Base-by-base conservation (phyloP, 2,797 vertebrate genomes). In the Enteromius paludinosus region DNA sequence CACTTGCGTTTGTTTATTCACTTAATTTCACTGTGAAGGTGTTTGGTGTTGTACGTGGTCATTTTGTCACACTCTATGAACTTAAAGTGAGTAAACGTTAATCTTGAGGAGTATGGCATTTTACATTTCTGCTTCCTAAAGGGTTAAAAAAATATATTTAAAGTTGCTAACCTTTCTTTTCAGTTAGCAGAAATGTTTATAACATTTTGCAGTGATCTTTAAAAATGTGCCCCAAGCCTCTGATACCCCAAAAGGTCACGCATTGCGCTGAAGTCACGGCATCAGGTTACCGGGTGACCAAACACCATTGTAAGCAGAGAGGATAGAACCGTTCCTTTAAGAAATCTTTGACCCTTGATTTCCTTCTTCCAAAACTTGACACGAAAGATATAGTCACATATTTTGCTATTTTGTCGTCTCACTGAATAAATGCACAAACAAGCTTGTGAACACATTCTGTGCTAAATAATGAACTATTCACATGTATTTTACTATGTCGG, bases 191-290 rank as follows among this genome's bases (percentile, higher is more conserved):
- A 88, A 84, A 90, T 91, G 88, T 43, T 62, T 80, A 70, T 64
- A 0, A 14, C 61, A 72, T 82, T 75, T 82, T 78, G 20, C 62
- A 59, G 47, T 18, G 52, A 49, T 49, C 78, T 74, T 77, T 80
- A 71, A 20, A 79, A 59, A 28, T 28, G 35, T 77, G 71, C 92
- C 87, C 87, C 85, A 86, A 92, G 90, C 90, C 80, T 81, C 82
- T 62, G 87, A 92, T 79, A 91, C 85, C 86, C 90, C 71, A 92
- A 90, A 93, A 95, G 94, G 94, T 94, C 93, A 89, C 1, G 56
- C 93, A 94, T 95, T 94, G 92, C 93, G 69, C 76, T 90, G 93
- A 92, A 92, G 92, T 91, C 93, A 93, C 1, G 28, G 87, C 84
- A 85, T 89, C 87, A 59, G 33, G 75, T 88, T 86, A 78, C 77